Evolutionary conservation across 2,888 invertebrate species (phyloP).

Genomic region (Hedychridium roseum): DNA sequence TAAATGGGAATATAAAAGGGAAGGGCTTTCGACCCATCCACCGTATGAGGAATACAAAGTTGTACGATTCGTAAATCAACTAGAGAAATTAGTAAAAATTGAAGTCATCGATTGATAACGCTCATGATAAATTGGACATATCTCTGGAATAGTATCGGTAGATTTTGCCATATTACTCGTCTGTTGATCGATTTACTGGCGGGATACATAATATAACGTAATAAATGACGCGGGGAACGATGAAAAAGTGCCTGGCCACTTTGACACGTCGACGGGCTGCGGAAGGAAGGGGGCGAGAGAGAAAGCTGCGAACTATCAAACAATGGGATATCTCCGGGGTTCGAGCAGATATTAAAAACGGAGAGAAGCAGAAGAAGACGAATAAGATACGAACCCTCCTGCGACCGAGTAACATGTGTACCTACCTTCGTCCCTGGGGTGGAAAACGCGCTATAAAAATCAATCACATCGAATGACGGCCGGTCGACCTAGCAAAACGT

Average conservation of each 20-base stretch:
- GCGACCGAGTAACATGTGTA: constrained; percentile 46
- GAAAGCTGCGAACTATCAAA: constrained; percentile 24
- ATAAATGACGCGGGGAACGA: constrained; percentile 13
- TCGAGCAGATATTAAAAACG: constrained; percentile 38
- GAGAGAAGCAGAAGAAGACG: constrained; percentile 22
- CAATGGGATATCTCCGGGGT: constrained; percentile 24
- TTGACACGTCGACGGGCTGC: constrained; percentile 15
- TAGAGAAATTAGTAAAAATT: too few relatives aligned
- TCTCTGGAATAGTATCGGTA: too few relatives aligned
- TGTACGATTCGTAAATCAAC: too few relatives aligned
- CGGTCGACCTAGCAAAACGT: constrained; percentile 30
- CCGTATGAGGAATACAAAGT: too few relatives aligned
- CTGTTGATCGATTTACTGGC: too few relatives aligned
- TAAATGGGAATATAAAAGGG: too few relatives aligned
- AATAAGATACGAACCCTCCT: constrained; percentile 35
- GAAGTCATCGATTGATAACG: too few relatives aligned
- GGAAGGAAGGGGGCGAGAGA: neutral
- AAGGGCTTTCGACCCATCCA: too few relatives aligned
- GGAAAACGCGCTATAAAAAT: constrained; percentile 48
- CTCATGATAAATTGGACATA: too few relatives aligned
- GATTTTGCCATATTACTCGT: too few relatives aligned
- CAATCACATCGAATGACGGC: constrained; percentile 55
- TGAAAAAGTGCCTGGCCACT: constrained; percentile 9
- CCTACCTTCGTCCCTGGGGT: constrained; percentile 30
- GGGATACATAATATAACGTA: constrained; percentile 2